Evolutionary conservation across 1,140 invertebrate genomes (phyloP), one percentile per base, ranked within the genome.

Genomic region (Drosophila takahashii): DNA sequence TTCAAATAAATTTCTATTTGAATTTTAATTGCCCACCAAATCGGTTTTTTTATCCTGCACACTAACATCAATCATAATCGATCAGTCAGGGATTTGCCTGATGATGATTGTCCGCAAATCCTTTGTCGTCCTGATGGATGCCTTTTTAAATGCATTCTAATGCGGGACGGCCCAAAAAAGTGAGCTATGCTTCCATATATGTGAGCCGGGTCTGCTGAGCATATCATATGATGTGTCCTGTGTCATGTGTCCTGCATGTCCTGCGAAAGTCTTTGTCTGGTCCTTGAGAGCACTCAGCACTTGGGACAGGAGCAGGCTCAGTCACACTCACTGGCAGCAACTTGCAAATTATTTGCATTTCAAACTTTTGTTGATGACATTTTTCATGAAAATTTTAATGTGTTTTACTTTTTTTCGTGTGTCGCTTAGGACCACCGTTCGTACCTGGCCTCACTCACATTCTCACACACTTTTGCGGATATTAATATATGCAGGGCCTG

Each of bases 301-400:
- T 15, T 78, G 64, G 41, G 18, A 48, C 52, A 48, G 22, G 10
- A 32, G 10, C 75, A 62, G 15, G 22, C 22, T 2, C 22, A 3
- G 29, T 2, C 36, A 53, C 47, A 29, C 22, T 75, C 22, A 58
- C 26, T 32, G 27, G 36, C 71, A 57, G 70, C 59, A 70, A 74
- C 74, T 62, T 73, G 73, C 81, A 72, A 66, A 80, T 79, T 89
- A 89, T 89, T 89, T 89, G 84, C 84, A 87, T 87, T 87, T 87
- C 84, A 56, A 87, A 87, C 84, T 87, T 89, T 89, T 89, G 84
- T 89, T 89, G 84, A 89, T 89, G 84, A 89, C 84, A 89, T 89
- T 89, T 89, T 89, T 87, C 85, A 89, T 89, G 84, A 89, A 89
- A 84, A 89, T 89, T 89, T 89, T 89, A 89, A 89, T 89, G 79